Evolutionary conservation across 1,140 invertebrate species (phyloP), one percentile per base, ranked within the genome.

Genomic region (Dreissena polymorpha): DNA sequence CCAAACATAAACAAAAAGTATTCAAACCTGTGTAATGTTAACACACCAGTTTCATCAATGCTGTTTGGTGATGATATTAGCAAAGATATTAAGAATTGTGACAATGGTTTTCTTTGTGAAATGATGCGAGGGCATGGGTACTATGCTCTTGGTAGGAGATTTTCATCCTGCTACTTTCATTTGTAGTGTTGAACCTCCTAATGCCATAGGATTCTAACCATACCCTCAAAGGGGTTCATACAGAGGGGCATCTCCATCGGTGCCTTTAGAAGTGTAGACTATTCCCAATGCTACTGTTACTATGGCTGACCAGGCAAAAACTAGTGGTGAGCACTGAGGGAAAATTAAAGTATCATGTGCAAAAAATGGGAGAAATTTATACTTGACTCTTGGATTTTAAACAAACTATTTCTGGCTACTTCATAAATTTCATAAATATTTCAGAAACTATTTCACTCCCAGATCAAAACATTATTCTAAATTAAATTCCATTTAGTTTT

Each of bases 51-150:
- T 5, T n/a, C 76, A 13, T 23, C 64, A 12, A 13, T 69, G 14
- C 60, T 79, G 51, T 79, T 79, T 79, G 76, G 76, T 7, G 76
- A 79, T 70, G 76, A 79, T 39, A 69, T 79, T 29, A 13, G 12
- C 10, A 79, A 70, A 60, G 76, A 79, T 55, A 79, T 79, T 6
- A 79, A 79, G 64, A 69, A 67, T 79, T 79, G 76, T 70, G 76
- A 79, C 23, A 50, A 49, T 51, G 39, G 27, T 49, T 76, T 51
- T 53, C 13, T 51, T 21, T 76, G 5, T 49, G 74, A 21, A 39
- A 75, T 39, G 29, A 23, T 25, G 14, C 12, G 29, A 12, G 21
- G 27, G 29, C 8, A 16, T 10, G 21, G 10, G 18, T 21, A 21
- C 18, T 25, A 63, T n/a, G 18, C 60, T 14, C 39, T 39, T 0